phyloP scores from a whole-genome alignment of 2,797 vertebrate species.

The Danio kyathit region DNA sequence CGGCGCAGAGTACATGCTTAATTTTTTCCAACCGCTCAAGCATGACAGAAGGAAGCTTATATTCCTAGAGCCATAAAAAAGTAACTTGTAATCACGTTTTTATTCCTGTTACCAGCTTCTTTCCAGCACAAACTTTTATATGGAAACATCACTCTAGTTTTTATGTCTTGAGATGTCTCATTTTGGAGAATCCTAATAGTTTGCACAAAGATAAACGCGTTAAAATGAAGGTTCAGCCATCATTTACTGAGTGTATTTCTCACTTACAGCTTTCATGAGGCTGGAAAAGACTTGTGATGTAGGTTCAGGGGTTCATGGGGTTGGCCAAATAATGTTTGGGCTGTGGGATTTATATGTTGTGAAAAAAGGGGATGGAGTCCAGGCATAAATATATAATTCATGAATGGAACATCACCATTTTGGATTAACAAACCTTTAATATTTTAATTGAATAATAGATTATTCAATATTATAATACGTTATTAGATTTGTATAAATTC shows the following conservation, averaged over 20 bases:
- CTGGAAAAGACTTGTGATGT: background rate
- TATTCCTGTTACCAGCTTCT: background rate
- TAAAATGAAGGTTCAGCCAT: background rate
- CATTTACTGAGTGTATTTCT: background rate
- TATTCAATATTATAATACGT: too few relatives aligned
- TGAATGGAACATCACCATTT: too few relatives aligned
- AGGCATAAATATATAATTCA: too few relatives aligned
- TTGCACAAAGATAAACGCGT: background rate
- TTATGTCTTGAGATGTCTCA: background rate
- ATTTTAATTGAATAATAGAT: too few relatives aligned
- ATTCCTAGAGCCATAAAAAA: conserved; percentile 3
- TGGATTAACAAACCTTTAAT: too few relatives aligned
- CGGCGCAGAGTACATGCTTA: conserved; percentile 10
- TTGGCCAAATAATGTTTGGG: too few relatives aligned
- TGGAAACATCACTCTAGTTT: background rate
- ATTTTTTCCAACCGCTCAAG: background rate
- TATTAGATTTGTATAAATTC: too few relatives aligned
- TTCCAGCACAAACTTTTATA: background rate
- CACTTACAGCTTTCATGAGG: background rate
- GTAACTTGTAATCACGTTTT: background rate
- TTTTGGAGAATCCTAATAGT: background rate
- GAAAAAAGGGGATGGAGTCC: too few relatives aligned
- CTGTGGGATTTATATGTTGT: too few relatives aligned
- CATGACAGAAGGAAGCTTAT: too few relatives aligned
- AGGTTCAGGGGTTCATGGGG: background rate